Evolutionary conservation across 1,140 invertebrate species (phyloP).

Genomic region (Yoshiicerus persimilis): DNA sequence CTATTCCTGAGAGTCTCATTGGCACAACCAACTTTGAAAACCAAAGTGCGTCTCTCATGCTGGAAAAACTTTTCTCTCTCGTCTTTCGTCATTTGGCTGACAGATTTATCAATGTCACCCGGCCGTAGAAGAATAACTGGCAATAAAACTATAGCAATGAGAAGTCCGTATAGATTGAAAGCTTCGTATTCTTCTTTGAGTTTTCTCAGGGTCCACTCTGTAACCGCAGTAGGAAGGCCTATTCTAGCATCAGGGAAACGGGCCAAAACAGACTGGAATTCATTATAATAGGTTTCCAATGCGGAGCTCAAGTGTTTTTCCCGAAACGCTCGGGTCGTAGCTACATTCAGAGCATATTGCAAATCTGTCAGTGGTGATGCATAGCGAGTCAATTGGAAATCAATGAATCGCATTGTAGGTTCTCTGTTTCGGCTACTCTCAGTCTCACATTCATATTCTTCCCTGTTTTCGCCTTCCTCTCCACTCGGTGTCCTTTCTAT

Average conservation of each 20-base stretch:
- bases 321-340: constrained; percentile 28
- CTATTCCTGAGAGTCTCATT: constrained; percentile 21
- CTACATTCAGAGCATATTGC: constrained; percentile 30
- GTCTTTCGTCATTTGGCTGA: constrained; percentile 30
- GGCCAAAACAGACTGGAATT: constrained; percentile 27
- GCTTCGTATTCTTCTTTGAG: constrained; percentile 34
- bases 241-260: neutral
- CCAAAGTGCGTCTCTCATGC: constrained; percentile 18
- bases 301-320: neutral
- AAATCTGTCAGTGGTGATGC: constrained; percentile 43
- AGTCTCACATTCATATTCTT: neutral
- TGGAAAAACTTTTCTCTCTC: constrained; percentile 27
- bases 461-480: neutral
- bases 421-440: neutral
- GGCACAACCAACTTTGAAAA: constrained; percentile 29
- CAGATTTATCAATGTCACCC: constrained; percentile 26
- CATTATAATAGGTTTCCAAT: constrained; percentile 27
- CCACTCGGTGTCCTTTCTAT: neutral
- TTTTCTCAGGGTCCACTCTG: constrained; percentile 30
- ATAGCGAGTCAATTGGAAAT: constrained; percentile 44
- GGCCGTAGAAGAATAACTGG: constrained; percentile 31
- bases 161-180: constrained; percentile 26
- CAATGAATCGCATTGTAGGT: constrained; percentile 34
- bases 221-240: neutral
- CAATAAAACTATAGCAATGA: constrained; percentile 34